A percentile compares a stretch with the other conserved stretches of the same genome.
phyloP scores from a whole-genome alignment of 1,140 invertebrate species.

The Macrobrachium rosenbergii region DNA sequence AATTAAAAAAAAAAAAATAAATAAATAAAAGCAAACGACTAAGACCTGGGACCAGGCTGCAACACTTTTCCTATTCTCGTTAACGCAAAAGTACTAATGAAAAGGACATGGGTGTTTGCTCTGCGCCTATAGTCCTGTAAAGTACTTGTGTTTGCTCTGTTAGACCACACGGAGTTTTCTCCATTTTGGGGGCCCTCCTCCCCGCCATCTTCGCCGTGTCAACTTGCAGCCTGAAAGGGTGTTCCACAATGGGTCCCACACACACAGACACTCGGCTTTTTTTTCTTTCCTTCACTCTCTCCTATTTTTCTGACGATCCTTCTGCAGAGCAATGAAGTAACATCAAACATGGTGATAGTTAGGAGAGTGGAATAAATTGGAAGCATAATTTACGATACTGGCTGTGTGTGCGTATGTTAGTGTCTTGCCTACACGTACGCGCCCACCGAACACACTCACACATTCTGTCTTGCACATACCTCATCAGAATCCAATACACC shows the following conservation, averaged over 20 bases:
- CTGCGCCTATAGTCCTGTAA: background rate
- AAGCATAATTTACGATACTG: too few relatives aligned
- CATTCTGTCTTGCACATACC: background rate
- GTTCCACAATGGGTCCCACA: background rate
- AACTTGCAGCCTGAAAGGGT: background rate
- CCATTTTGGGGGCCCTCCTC: background rate
- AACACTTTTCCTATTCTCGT: background rate
- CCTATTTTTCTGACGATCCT: background rate
- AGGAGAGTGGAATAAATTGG: too few relatives aligned
- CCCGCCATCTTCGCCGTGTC: background rate
- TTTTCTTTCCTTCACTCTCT: background rate
- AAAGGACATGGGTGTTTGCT: constrained; percentile 22
- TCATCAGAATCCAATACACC: background rate
- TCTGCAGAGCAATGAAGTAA: background rate
- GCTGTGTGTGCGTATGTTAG: too few relatives aligned
- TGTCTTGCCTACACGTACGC: too few relatives aligned
- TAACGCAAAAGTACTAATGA: constrained; percentile 29
- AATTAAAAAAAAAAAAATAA: too few relatives aligned
- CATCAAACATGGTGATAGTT: too few relatives aligned
- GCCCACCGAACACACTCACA: too few relatives aligned
- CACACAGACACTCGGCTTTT: background rate
- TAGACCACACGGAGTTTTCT: background rate
- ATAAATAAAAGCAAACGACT: too few relatives aligned
- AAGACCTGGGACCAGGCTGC: background rate
- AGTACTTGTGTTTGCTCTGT: background rate